Conservation (phyloP, 2,113 vertebrate genomes). For the Hiodon tergisus region DNA sequence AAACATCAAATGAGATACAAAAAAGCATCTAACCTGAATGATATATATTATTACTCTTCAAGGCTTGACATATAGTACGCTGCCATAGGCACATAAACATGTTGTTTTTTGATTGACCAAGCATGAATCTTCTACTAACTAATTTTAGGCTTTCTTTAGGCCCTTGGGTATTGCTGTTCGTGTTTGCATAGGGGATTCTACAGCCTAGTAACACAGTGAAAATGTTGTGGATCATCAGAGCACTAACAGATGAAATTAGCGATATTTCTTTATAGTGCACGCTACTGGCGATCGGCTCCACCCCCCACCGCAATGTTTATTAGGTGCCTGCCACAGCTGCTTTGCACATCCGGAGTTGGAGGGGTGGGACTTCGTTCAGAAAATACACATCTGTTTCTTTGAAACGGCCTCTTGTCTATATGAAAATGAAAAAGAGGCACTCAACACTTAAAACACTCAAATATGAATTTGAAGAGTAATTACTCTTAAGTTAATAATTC, state of each 20-base stretch:
- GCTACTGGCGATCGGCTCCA: neutral
- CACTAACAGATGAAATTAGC: neutral
- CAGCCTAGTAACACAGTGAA: neutral
- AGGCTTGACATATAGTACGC: neutral
- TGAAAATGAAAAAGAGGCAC: too few relatives aligned
- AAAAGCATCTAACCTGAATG: neutral
- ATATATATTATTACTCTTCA: neutral
- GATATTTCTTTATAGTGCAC: neutral
- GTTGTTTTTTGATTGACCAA: constrained; percentile 1
- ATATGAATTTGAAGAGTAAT: too few relatives aligned
- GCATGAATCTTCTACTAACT: neutral
- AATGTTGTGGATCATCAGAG: neutral
- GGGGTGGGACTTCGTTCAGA: neutral
- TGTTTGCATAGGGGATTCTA: constrained; percentile 13
- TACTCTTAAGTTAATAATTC: too few relatives aligned
- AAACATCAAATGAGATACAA: neutral
- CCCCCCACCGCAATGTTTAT: neutral
- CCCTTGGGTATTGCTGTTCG: neutral
- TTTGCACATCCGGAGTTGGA: neutral
- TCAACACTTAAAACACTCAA: too few relatives aligned
- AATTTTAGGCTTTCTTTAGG: neutral
- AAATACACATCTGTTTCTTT: neutral
- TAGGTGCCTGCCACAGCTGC: neutral
- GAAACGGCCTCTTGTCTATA: neutral
- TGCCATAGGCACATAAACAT: neutral